Evolutionary conservation across 2,797 vertebrate species (phyloP), one percentile per base, ranked within the genome.

Genomic region (Fundulus diaphanus): DNA sequence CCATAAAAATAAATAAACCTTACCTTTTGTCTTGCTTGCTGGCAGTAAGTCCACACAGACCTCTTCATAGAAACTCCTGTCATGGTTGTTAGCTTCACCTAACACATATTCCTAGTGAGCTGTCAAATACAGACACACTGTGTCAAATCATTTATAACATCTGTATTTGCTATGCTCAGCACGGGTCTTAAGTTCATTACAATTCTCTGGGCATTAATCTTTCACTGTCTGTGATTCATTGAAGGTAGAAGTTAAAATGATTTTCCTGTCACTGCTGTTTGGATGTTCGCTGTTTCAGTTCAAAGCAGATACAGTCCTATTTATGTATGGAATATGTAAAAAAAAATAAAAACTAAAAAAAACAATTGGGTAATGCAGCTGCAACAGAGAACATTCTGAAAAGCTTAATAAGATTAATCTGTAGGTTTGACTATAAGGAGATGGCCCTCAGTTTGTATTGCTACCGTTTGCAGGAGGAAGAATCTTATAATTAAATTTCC

Each of bases 111-210:
- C 56, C 56, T 11, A 27, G 37, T 42, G 63, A 66, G 24, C 40
- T 66, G 63, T 44, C 63, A 66, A 40, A 44, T 24, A 44, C 63
- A 44, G 63, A 44, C 63, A n/a, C 40, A 42, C 24, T 8, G 16
- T 44, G 61, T 37, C 35, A n/a, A 65, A 65, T 65, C 33, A 40
- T 35, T 37, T 44, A 24, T 44, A 24, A 16, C 40, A 66, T 27
- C 24, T 66, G 37, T 15, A 65, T 11, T 65, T 35, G 61, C 61
- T 13, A 65, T 63, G 31, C 59, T 63, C 59, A 63, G 59, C 59
- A 22, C 37, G 56, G 33, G 56, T 59, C 56, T 59, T 15, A 20
- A 33, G 15, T 29, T 59, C 56, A 59, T 59, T 20, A 16, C 56
- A 33, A 59, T 59, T 59, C 56, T 59, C 29, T 8, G 15, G 56